These are phyloP conservation scores for Anhinga anhinga DNA, from an alignment of 2,113 vertebrate genomes.

Conservation along the genomic window DNA sequence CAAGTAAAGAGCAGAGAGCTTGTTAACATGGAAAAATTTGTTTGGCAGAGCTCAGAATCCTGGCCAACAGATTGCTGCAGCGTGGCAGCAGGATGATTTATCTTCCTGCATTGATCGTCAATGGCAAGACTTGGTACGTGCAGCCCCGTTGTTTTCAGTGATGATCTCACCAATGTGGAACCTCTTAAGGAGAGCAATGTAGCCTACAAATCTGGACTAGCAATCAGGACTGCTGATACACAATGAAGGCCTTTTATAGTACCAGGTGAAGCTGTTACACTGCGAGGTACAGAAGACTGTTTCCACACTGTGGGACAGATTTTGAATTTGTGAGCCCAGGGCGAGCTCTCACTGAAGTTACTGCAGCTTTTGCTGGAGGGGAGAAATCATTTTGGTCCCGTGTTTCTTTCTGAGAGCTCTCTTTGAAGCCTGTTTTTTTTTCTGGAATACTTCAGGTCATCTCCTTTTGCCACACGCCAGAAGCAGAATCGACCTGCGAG, in stretches of 20 bases:
- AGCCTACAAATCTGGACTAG: background rate
- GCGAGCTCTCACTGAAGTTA: background rate
- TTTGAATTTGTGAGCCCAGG: background rate
- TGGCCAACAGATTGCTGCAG: background rate
- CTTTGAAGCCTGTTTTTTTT: background rate
- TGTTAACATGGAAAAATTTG: background rate
- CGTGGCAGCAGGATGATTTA: background rate
- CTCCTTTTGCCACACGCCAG: background rate
- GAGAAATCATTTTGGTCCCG: background rate
- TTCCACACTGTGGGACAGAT: background rate
- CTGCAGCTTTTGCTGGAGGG: background rate
- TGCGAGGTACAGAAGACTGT: background rate
- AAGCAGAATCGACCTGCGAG: background rate
- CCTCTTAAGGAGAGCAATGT: background rate
- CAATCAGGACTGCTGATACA: background rate
- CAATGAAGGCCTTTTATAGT: background rate
- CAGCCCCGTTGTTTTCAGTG: background rate
- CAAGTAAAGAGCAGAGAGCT: background rate
- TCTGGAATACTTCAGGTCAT: background rate
- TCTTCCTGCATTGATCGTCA: background rate
- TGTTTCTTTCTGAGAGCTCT: background rate
- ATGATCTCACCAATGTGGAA: background rate
- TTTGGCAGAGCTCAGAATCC: background rate
- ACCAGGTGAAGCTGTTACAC: background rate
- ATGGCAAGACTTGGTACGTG: background rate